A percentile compares a stretch with the other conserved stretches of the same genome.
Conservation (phyloP, 2,797 vertebrate species). For the Ataeniobius toweri region DNA sequence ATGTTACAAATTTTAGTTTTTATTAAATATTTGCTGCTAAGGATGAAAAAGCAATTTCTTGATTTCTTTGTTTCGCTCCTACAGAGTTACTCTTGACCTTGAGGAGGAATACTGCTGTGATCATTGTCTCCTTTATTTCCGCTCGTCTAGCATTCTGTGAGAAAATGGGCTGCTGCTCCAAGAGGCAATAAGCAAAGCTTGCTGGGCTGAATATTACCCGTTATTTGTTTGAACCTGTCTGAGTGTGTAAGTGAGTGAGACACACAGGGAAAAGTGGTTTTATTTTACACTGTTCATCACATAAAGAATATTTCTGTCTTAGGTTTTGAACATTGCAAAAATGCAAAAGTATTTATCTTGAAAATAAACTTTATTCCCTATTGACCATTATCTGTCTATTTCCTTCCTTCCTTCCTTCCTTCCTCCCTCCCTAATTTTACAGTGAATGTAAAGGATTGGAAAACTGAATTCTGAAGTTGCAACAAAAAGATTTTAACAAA, state of each 20-base stretch:
- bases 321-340: conserved; percentile 18
- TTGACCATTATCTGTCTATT: too few relatives aligned
- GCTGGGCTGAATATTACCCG: conserved; percentile 30
- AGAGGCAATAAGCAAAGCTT: conserved; percentile 38
- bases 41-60: conserved; percentile 58
- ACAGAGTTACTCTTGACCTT: conserved; percentile 57
- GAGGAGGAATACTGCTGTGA: conserved; percentile 41
- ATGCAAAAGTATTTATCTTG: neutral
- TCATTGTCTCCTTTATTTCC: conserved; percentile 49
- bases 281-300: neutral
- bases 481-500: neutral
- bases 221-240: conserved; percentile 36
- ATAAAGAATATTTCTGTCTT: conserved; percentile 21
- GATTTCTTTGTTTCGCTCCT: conserved; percentile 30
- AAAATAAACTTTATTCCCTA: neutral
- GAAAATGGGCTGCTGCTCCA: conserved; percentile 35
- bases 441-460: neutral
- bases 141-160: conserved; percentile 22
- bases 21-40: conserved; percentile 7
- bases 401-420: too few relatives aligned
- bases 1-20: neutral
- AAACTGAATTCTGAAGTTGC: neutral
- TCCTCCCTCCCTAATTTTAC: neutral
- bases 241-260: conserved; percentile 12
- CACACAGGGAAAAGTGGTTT: conserved; percentile 9